phyloP scores from a whole-genome alignment of 2,113 vertebrate species.

The Percina caprodes region DNA sequence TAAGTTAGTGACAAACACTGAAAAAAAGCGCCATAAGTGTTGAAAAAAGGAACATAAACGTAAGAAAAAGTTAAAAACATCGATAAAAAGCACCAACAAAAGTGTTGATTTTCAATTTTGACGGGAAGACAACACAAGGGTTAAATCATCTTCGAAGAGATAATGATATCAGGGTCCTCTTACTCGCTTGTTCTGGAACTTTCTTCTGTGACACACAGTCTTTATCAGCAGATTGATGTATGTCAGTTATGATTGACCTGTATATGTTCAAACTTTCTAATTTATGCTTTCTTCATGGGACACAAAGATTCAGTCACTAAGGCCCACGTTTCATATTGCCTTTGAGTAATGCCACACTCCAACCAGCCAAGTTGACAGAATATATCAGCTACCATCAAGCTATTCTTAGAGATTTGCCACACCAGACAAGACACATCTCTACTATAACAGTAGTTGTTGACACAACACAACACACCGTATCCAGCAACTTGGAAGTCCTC shows the following conservation, averaged over 20 bases:
- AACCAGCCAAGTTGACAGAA: constrained; percentile 29
- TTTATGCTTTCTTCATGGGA: neutral
- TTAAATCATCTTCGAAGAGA: neutral
- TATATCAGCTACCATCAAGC: constrained; percentile 23
- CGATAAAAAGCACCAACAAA: too few relatives aligned
- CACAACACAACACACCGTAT: constrained; percentile 60
- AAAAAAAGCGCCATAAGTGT: too few relatives aligned
- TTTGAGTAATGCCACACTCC: constrained; percentile 24
- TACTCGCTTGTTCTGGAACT: too few relatives aligned
- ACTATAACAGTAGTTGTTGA: constrained; percentile 59
- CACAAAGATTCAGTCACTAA: constrained; percentile 5
- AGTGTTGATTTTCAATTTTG: too few relatives aligned
- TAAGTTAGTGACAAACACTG: too few relatives aligned
- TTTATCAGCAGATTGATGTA: neutral
- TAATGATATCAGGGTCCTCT: too few relatives aligned
- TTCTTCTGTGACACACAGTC: neutral
- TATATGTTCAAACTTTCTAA: neutral
- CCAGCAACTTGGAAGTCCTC: constrained; percentile 56
- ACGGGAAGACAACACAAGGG: too few relatives aligned
- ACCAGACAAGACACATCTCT: constrained; percentile 41
- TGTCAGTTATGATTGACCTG: neutral
- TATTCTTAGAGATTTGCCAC: constrained; percentile 61
- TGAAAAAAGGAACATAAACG: too few relatives aligned
- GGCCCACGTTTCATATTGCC: constrained; percentile 31
- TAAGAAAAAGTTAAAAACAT: too few relatives aligned